A percentile compares a stretch with the other conserved stretches of the same genome.
These are phyloP conservation scores for Casuarius casuarius DNA, from an alignment of 2,113 vertebrate genomes.

Conservation along the genomic window DNA sequence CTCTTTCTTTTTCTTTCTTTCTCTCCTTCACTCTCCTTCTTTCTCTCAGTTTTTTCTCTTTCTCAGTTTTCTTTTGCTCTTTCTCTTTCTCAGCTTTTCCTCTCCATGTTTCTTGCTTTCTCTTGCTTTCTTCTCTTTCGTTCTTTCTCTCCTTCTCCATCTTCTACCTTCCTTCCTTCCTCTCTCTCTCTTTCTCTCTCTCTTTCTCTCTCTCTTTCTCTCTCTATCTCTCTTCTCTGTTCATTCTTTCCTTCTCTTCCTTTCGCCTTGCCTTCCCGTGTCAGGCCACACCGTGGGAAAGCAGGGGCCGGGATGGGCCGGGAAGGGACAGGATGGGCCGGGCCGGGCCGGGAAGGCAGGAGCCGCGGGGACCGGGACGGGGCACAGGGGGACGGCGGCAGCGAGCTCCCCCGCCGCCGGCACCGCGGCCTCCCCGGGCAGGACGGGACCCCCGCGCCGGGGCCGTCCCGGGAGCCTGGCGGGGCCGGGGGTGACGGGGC, in stretches of 20 bases:
- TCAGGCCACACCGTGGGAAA: fast-evolving
- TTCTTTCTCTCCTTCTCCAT: background rate
- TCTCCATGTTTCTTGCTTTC: too few relatives aligned
- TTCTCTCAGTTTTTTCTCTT: background rate
- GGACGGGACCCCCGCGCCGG: background rate
- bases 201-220: background rate
- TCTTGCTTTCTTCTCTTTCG: background rate
- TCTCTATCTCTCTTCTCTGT: background rate
- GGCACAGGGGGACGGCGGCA: too few relatives aligned
- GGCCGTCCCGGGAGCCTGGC: too few relatives aligned
- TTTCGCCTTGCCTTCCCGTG: background rate
- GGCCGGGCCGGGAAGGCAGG: too few relatives aligned
- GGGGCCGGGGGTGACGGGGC: background rate
- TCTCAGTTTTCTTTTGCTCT: background rate
- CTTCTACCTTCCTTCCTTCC: too few relatives aligned
- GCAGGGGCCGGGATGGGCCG: fast-evolving
- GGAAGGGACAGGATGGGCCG: too few relatives aligned
- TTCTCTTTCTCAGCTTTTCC: background rate
- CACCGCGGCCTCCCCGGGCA: background rate
- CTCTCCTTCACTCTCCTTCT: background rate
- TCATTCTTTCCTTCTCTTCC: background rate
- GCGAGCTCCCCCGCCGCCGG: too few relatives aligned
- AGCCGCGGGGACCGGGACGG: too few relatives aligned
- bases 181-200: background rate
- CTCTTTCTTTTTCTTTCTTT: too few relatives aligned